Evolutionary conservation across 2,888 invertebrate genomes (phyloP).

Genomic region (Epistrophella euchroma): DNA sequence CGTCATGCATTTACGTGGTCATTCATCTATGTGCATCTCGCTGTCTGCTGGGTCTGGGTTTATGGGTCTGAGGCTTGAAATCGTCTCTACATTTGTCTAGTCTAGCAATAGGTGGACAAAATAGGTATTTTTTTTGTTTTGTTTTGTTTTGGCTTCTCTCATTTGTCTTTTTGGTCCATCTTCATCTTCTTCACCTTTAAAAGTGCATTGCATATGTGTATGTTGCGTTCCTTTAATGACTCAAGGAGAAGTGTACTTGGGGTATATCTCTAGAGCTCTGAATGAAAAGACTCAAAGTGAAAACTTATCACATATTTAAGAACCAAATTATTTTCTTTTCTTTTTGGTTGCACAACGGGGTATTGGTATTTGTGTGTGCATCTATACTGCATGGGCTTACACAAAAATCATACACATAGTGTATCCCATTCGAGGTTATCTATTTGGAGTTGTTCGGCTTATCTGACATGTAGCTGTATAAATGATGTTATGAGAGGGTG

Average conservation of each 20-base stretch:
- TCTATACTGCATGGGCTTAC: neutral
- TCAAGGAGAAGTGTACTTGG: conserved; percentile 22
- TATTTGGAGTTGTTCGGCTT: conserved; percentile 48
- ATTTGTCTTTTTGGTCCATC: conserved; percentile 42
- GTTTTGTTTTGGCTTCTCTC: conserved; percentile 31
- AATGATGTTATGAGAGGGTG: conserved; percentile 28
- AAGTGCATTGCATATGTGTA: conserved; percentile 7
- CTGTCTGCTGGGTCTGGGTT: conserved; percentile 44
- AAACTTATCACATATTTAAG: conserved; percentile 72
- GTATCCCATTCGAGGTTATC: conserved; percentile 30
- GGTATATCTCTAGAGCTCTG: conserved; percentile 19
- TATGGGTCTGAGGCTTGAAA: conserved; percentile 49
- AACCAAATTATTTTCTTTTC: conserved; percentile 67
- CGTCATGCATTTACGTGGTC: conserved; percentile 66
- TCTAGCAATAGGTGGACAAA: conserved; percentile 69
- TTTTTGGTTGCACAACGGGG: conserved; percentile 66
- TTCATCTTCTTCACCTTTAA: conserved; percentile 11
- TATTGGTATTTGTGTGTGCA: conserved; percentile 33
- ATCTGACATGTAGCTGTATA: conserved; percentile 26
- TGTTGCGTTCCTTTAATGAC: conserved; percentile 52
- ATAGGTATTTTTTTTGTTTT: conserved; percentile 44
- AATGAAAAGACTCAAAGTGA: conserved; percentile 70
- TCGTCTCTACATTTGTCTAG: conserved; percentile 69
- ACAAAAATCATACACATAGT: neutral
- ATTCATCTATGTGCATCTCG: conserved; percentile 57